Evolutionary conservation across 2,888 invertebrate genomes (phyloP), one percentile per base, ranked within the genome.

Genomic region (Mesochorus sp.): DNA sequence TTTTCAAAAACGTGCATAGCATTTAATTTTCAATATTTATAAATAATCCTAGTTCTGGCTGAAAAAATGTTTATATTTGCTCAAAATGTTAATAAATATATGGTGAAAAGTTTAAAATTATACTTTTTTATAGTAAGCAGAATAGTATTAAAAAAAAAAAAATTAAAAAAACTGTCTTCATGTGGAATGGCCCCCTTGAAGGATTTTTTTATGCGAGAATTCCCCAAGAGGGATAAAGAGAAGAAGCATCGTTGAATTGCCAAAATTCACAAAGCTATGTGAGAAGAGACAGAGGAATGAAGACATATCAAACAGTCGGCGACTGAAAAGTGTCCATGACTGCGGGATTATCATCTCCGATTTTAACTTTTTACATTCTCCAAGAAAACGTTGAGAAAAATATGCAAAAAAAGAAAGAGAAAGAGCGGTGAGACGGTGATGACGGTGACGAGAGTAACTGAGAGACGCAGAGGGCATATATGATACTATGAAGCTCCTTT

Each of bases 351-450:
- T 77, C 71, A 57, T 74, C 47, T 57, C 47, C 2, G 68, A 61
- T 80, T 79, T 76, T 59, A 79, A 79, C 75, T 79, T 79, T 80
- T 76, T 62, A 21, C 64, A 76, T 72, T 79, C 64, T 31, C 39
- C 44, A 8, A 47, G 53, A 76, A 76, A 49, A 59, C 53, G 26
- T 26, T 6, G n/a, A 31, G 28, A 47, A 34, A 53, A 19, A 49
- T 47, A 49, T 49, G 44, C n/a, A n/a, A n/a, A 49, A 70, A 34
- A 34, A 49, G 39, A 14, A 42, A 64, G 31, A 14, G 21, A 49
- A 51, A 66, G 42, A 59, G 34, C 24, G 55, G 42, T 19, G 10
- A 49, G 57, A 68, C n/a, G 53, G 14, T 49, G 49, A 55, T 42
- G 62, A 49, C 39, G 31, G 37, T 37, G 78, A 51, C 59, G 75